Evolutionary conservation across 2,797 vertebrate species (phyloP).

Genomic region (Artibeus lituratus): DNA sequence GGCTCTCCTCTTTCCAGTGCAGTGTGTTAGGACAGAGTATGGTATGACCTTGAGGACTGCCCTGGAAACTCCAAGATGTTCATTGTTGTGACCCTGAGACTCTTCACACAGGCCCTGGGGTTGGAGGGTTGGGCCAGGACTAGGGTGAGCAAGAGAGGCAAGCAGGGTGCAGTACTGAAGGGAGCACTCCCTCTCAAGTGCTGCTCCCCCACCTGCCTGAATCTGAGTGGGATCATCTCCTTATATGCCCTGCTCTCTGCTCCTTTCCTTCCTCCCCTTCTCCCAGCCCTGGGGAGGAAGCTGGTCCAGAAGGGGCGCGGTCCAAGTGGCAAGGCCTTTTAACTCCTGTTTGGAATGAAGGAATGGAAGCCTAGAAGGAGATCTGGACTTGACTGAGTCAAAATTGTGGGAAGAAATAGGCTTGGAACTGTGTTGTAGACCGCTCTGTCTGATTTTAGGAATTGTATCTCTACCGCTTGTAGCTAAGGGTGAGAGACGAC

Average conservation of each 20-base stretch:
- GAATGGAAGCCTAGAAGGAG: background rate
- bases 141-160: rapidly evolving
- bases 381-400: background rate
- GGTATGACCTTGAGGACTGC: background rate
- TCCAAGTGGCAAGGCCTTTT: background rate
- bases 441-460: too few species aligned
- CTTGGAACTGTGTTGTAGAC: too few species aligned
- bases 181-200: background rate
- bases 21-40: background rate
- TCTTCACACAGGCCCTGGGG: background rate
- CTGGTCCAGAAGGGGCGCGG: background rate
- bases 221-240: background rate
- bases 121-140: background rate
- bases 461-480: too few species aligned
- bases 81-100: background rate
- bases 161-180: background rate
- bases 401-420: background rate
- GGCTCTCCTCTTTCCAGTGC: background rate
- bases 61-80: background rate
- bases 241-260: background rate
- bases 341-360: background rate
- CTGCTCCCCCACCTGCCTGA: too few species aligned
- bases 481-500: too few species aligned
- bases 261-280: background rate
- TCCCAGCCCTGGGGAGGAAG: background rate